Conservation (phyloP, 2,888 invertebrate species). For the Clepsis dumicolana region DNA sequence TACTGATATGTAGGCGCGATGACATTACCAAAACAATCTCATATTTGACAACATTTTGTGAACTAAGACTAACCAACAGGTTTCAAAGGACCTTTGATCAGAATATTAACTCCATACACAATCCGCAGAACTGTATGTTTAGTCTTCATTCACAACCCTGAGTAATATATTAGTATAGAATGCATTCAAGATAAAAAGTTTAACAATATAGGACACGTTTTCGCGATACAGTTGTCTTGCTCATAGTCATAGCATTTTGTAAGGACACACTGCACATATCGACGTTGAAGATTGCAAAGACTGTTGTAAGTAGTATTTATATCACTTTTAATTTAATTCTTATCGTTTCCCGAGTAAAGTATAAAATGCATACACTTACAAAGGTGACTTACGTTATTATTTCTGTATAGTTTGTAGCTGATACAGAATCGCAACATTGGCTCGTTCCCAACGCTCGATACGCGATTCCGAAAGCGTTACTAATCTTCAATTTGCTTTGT, state of each 20-base stretch:
- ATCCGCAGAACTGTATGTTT: slow-evolving; percentile 43
- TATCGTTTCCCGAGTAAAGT: not conserved
- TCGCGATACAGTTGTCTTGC: slow-evolving; percentile 12
- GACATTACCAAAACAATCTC: slow-evolving; percentile 15
- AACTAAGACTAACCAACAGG: slow-evolving; percentile 17
- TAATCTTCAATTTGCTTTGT: slow-evolving; percentile 56
- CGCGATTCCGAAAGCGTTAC: slow-evolving; percentile 62
- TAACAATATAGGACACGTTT: slow-evolving; percentile 2
- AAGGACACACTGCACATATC: slow-evolving; percentile 9
- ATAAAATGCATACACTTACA: not conserved
- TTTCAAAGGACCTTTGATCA: slow-evolving; percentile 25
- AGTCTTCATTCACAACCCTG: slow-evolving; percentile 45
- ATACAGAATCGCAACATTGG: slow-evolving; percentile 48
- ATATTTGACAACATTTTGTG: slow-evolving; percentile 23
- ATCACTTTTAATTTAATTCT: not conserved
- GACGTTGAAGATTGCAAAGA: slow-evolving; percentile 2
- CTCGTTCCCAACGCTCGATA: slow-evolving; percentile 54
- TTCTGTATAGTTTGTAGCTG: not conserved
- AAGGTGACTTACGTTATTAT: not conserved
- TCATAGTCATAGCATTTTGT: slow-evolving; percentile 13
- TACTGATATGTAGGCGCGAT: slow-evolving; percentile 12
- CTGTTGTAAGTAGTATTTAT: not conserved
- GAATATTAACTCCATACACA: slow-evolving; percentile 23
- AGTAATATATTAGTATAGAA: slow-evolving; percentile 60
- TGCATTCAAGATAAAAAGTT: slow-evolving; percentile 63